A percentile compares a stretch with the other conserved stretches of the same genome.
Conservation (phyloP, 2,797 vertebrate species). For the Vespertilio murinus region DNA sequence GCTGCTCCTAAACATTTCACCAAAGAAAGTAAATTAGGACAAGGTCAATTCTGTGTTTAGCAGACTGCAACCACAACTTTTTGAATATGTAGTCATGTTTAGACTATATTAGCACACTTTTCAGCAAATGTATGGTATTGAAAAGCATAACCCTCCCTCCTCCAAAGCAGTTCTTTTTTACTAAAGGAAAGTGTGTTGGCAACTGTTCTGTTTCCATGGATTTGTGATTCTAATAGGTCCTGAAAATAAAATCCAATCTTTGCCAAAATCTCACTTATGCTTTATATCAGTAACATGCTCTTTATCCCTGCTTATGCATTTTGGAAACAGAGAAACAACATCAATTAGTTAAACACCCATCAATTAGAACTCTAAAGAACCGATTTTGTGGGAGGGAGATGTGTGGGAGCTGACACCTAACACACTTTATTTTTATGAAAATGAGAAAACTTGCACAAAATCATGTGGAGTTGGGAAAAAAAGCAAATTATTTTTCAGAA, state of each 20-base stretch:
- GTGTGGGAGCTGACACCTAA: conserved; percentile 38
- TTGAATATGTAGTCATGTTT: conserved; percentile 14
- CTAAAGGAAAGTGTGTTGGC: conserved; percentile 53
- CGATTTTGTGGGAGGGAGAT: not conserved
- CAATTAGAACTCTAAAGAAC: conserved; percentile 58
- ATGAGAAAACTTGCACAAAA: conserved; percentile 38
- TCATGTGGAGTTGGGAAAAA: not conserved
- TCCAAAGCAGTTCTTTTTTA: conserved; percentile 50
- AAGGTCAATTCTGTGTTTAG: conserved; percentile 29
- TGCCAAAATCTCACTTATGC: conserved; percentile 68
- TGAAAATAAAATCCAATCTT: conserved; percentile 64
- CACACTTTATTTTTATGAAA: conserved; percentile 45
- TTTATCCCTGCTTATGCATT: conserved; percentile 47
- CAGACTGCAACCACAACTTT: conserved; percentile 13
- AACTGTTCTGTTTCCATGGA: conserved; percentile 64
- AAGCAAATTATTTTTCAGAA: not conserved
- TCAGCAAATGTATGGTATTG: conserved; percentile 41
- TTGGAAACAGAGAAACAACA: conserved; percentile 59
- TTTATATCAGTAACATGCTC: conserved; percentile 56
- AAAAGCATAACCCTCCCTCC: not conserved
- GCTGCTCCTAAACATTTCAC: not conserved
- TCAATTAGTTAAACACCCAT: conserved; percentile 47
- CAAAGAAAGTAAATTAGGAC: conserved; percentile 14
- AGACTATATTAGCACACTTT: not conserved
- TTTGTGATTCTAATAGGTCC: conserved; percentile 65